Conservation (phyloP, 2,888 invertebrate species). For the Apodemia zela region DNA sequence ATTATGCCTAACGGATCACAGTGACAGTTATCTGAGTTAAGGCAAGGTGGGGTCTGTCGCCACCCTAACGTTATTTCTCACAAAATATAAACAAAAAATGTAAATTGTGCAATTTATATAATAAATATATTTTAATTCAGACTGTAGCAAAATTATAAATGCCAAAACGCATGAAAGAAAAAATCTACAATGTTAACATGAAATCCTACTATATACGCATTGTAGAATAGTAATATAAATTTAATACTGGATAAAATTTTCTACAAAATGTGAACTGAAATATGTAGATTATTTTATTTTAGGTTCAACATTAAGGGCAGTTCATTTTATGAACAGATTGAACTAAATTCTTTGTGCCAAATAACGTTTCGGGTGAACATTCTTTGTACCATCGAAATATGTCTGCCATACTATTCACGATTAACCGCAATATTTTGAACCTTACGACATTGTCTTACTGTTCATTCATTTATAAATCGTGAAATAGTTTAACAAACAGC, state of each 20-base stretch:
- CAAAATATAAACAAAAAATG: conserved; percentile 46
- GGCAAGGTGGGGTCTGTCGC: conserved; percentile 69
- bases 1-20: conserved; percentile 74
- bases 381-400: conserved; percentile 33
- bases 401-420: conserved; percentile 24
- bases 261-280: not conserved
- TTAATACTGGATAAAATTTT: not conserved
- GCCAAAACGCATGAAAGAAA: not conserved
- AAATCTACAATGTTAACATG: not conserved
- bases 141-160: not conserved
- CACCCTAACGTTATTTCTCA: conserved; percentile 47
- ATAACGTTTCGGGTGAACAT: conserved; percentile 23
- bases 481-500: conserved; percentile 41
- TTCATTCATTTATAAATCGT: conserved; percentile 24
- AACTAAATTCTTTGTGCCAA: conserved; percentile 8
- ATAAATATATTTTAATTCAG: not conserved
- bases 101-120: not conserved
- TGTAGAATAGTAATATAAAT: too few relatives aligned
- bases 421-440: conserved; percentile 4
- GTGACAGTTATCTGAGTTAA: conserved; percentile 72
- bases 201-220: too few relatives aligned
- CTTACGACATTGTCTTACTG: conserved; percentile 15
- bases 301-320: too few relatives aligned
- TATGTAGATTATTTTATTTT: not conserved
- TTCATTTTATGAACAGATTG: not conserved